Conservation (phyloP, 2,113 vertebrate genomes). For the Tragulus kanchil region DNA sequence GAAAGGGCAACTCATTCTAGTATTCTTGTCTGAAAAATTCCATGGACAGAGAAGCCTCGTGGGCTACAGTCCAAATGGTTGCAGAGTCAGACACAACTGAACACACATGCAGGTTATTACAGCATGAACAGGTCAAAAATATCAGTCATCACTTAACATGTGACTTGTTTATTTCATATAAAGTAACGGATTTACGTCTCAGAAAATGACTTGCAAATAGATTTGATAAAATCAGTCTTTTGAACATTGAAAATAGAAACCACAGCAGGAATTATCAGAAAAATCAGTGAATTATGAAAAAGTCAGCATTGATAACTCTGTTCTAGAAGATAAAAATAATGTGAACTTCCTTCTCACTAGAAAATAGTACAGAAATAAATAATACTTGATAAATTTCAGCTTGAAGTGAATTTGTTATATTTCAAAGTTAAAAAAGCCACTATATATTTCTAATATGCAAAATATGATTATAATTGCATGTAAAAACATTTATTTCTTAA, state of each 20-base stretch:
- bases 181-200: neutral
- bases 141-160: neutral
- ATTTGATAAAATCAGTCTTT: neutral
- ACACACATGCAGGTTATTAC: neutral
- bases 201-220: neutral
- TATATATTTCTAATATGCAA: neutral
- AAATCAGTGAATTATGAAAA: neutral
- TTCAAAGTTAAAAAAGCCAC: neutral
- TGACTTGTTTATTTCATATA: neutral
- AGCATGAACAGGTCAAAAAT: neutral
- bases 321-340: neutral
- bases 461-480: neutral
- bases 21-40: neutral
- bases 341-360: neutral
- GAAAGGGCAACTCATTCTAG: neutral
- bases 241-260: neutral
- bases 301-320: neutral
- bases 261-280: neutral
- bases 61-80: neutral
- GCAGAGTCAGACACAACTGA: neutral
- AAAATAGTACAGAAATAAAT: neutral
- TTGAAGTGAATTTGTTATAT: neutral
- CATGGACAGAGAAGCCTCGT: neutral
- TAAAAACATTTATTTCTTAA: conserved; percentile 2
- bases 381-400: neutral